Base-by-base conservation (phyloP, 1,140 invertebrate species). In the Lethrus apterus region DNA sequence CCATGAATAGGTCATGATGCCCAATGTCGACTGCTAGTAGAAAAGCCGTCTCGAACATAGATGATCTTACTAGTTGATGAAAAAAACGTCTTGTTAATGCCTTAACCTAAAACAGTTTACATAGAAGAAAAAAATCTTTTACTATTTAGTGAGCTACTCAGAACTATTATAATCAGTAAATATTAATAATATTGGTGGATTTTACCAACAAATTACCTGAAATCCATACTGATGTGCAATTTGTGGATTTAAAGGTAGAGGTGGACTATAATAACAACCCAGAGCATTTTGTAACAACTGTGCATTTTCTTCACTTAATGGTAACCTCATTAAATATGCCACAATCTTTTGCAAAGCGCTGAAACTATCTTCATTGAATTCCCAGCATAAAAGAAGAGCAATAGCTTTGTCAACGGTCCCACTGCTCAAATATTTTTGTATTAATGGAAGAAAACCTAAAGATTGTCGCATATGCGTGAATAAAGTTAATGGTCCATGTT, bases 41-140 rank as follows among this genome's bases (percentile, higher is more conserved):
- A 58, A 90, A 86, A 7, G 89, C 88, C 60, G 89, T 91, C 59
- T 91, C 86, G 64, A 87, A 83, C 35, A 86, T 70, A 44, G 81
- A 78, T 60, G 86, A 81, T 49, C 88, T 76, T 18, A 89, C 66
- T 35, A 89, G 64, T 61, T 82, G 81, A 66, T 89, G 83, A 56
- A 89, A 89, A 67, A 88, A 88, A 54, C 83, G 64, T 46, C 85
- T 67, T 4, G 85, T 86, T 14, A 89, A 67, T 58, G 83, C 78
- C 53, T 79, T 72, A 14, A 89, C 77, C 66, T 84, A 76, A 48
- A 49, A 46, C n/a, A n/a, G n/a, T n/a, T n/a, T n/a, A n/a, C 7
- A 34, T 7, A 34, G 13, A 34, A 26, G n/a, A 26, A 7, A n/a
- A 7, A n/a, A 26, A 7, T 26, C 24, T 26, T 7, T 26, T 26